Evolutionary conservation across 2,113 vertebrate genomes (phyloP), one percentile per base, ranked within the genome.

Genomic region (Emydura subglobosa): DNA sequence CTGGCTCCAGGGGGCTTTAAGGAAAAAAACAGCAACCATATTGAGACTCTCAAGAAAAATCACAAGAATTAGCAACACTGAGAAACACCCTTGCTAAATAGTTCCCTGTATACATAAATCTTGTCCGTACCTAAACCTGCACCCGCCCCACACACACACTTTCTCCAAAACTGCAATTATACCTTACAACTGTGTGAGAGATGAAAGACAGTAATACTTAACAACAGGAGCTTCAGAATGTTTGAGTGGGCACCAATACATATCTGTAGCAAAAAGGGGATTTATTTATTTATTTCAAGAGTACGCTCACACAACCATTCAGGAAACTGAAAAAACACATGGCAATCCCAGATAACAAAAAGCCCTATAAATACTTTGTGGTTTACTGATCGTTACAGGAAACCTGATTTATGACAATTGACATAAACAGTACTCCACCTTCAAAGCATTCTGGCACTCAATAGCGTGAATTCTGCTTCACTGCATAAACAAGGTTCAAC

Each of bases 361-460:
- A 4, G 5, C 4, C 81, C 93, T 86, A 93, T 83, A 95, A 95
- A 96, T 83, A 91, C 88, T 87, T 85, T 65, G 31, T 2, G 54
- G 79, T 95, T 88, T 74, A 89, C 74, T 78, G 42, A 47, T 47
- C 27, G 74, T 47, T 47, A 53, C 83, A 82, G 57, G 86, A 72
- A 55, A 74, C 85, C 81, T n/a, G 54, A 88, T 88, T 85, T 88
- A 83, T 22, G 4, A 83, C 87, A 81, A 83, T 12, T 85, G 61
- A 87, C n/a, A 88, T 31, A 87, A 93, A 88, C 72, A 92, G 65
- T 87, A 31, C 78, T 88, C 51, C 7, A 42, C 51, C 57, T 89
- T 92, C 57, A 53, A 83, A 95, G 78, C n/a, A 51, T 50, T 54
- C 19, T 78, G 91, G 55, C 89, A 96, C 51, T 31, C 79, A 78